Evolutionary conservation across 2,888 invertebrate genomes (phyloP).

Genomic region (Drosophila macrospina): DNA sequence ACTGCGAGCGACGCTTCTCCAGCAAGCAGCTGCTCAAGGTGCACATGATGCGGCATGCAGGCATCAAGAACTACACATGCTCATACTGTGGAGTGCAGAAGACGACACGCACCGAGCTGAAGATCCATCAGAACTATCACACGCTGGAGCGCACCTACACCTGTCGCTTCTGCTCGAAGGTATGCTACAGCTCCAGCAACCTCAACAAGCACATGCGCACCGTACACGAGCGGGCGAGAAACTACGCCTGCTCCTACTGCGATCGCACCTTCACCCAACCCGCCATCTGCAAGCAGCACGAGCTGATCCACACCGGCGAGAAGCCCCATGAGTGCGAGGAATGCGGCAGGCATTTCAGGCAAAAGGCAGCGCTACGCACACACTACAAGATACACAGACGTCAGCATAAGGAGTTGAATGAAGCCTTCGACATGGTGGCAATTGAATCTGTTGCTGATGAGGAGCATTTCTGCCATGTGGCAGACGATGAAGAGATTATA

Average conservation of each 20-base stretch:
- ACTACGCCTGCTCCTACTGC: constrained; percentile 75
- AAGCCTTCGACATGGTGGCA: neutral
- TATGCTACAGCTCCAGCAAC: constrained; percentile 81
- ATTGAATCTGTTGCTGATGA: constrained; percentile 2
- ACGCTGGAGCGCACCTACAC: constrained; percentile 79
- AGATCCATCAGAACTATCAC: constrained; percentile 82
- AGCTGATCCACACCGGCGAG: constrained; percentile 82
- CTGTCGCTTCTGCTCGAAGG: constrained; percentile 75
- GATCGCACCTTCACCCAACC: constrained; percentile 75
- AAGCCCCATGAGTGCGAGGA: constrained; percentile 76
- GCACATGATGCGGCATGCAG: constrained; percentile 82
- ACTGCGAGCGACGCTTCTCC: constrained; percentile 70
- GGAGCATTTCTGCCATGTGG: neutral
- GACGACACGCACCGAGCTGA: constrained; percentile 81
- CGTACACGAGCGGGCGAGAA: constrained; percentile 76
- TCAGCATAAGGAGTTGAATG: constrained; percentile 6
- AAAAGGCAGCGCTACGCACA: constrained; percentile 72
- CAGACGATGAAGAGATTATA: constrained; percentile 10
- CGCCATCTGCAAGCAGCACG: constrained; percentile 79
- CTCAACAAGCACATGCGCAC: constrained; percentile 77
- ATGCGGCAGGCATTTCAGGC: constrained; percentile 75
- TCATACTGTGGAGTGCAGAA: constrained; percentile 81
- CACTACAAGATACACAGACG: constrained; percentile 73
- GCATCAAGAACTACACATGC: constrained; percentile 82
- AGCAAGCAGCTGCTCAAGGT: constrained; percentile 78